phyloP scores from a whole-genome alignment of 2,888 invertebrate genomes.

The Alcis repandata region DNA sequence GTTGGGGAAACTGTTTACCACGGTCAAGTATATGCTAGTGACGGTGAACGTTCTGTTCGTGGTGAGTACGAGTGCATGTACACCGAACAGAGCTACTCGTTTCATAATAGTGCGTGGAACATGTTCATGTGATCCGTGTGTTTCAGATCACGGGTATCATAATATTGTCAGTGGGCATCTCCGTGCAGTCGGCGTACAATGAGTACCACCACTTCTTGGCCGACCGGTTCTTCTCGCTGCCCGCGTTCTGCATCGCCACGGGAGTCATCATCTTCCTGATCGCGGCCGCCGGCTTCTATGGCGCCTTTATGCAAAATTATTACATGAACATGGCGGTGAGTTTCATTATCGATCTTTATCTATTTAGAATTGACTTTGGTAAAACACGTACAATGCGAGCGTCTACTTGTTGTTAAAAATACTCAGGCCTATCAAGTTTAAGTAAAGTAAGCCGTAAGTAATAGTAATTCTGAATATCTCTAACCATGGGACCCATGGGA shows the following conservation, averaged over 20 bases:
- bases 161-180: slow-evolving; percentile 91
- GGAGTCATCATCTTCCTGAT: slow-evolving; percentile 91
- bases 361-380: too few species aligned
- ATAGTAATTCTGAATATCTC: too few species aligned
- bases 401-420: too few species aligned
- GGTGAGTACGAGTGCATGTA: slow-evolving; percentile 66
- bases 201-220: slow-evolving; percentile 89
- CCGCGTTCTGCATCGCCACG: slow-evolving; percentile 90
- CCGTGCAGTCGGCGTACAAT: slow-evolving; percentile 89
- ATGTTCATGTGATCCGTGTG: slow-evolving; percentile 49
- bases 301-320: slow-evolving; percentile 94
- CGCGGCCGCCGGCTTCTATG: slow-evolving; percentile 95
- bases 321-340: slow-evolving; percentile 92
- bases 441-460: too few species aligned
- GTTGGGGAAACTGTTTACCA: slow-evolving; percentile 79
- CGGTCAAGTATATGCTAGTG: slow-evolving; percentile 78
- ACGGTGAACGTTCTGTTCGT: slow-evolving; percentile 76
- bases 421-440: too few species aligned
- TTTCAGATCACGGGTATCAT: slow-evolving; percentile 93
- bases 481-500: too few species aligned
- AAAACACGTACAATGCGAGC: too few species aligned
- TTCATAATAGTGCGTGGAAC: slow-evolving; percentile 28
- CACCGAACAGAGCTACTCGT: not conserved
- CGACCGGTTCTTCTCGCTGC: slow-evolving; percentile 91
- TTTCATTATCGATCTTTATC: slow-evolving; percentile 42